Base-by-base conservation (phyloP, 1,140 invertebrate species). In the Pseudomyrmex gracilis region DNA sequence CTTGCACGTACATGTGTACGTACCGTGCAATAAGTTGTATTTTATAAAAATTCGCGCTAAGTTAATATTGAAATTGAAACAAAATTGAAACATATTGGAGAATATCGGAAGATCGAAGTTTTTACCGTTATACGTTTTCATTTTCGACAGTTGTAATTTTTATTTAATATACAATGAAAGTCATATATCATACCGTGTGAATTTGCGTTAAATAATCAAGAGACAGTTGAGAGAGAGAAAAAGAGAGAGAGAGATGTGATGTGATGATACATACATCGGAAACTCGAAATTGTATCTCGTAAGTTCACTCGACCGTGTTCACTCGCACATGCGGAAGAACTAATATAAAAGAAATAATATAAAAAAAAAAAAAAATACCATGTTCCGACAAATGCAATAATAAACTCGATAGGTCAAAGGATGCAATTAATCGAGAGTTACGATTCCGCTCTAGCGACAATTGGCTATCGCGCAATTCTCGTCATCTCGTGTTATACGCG, bases 41-140 rank as follows among this genome's bases (percentile, higher is more conserved):
- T 43, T 20, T 58, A 58, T 43, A 22, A 58, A 12, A 57, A 12
- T 20, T 17, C n/a, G 34, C 57, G 17, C 12, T 47, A 73, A 47
- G 4, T 73, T 73, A 24, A 73, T 45, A 60, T 45, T 34, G 17
- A 45, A 73, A 34, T 34, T 34, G 34, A 34, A 34, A 34, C 34
- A 60, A 73, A 73, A 13, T 61, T 63, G 22, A 34, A 63, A 15
- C n/a, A 43, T 43, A 73, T 45, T 60, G 7, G 5, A 58, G n/a
- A 7, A 45, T 9, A 57, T 8, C 34, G 34, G 67, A 53, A 49
- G 13, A 5, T 34, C 34, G 22, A 17, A 53, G 8, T 49, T 70
- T 70, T 34, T n/a, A 1, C 15, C 12, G 22, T 71, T 73, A 15
- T 9, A 45, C 34, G 34, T 7, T 73, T 73, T 10, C 43, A 17